Percentiles rank a stretch among this genome's conserved stretches.
Evolutionary conservation across 2,797 vertebrate species (phyloP).

Genomic region (Sebastes vulpes): DNA sequence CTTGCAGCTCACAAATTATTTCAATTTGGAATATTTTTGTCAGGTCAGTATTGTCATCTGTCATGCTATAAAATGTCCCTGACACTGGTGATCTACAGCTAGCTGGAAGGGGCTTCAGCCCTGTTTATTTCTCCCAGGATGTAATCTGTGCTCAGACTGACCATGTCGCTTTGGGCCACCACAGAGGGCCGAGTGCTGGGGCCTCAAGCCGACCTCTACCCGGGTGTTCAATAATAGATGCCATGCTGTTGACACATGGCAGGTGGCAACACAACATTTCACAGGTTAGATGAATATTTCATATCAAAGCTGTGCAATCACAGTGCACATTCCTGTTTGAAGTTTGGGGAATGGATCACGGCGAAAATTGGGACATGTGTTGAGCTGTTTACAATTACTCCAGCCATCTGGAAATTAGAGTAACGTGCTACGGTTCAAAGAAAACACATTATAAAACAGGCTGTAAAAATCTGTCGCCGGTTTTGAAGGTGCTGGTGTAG

Average conservation of each 20-base stretch:
- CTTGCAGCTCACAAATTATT: conserved; percentile 1
- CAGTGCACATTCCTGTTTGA: conserved; percentile 79
- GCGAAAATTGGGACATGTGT: conserved; percentile 79
- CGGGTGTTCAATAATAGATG: conserved; percentile 85
- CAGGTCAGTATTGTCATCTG: conserved; percentile 17
- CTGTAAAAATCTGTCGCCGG: conserved; percentile 36
- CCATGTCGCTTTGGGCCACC: conserved; percentile 60
- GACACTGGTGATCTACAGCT: conserved; percentile 5
- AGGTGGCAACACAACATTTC: conserved; percentile 86
- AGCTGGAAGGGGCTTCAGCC: conserved; percentile 19
- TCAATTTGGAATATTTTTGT: conserved; percentile 10
- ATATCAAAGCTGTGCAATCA: conserved; percentile 86
- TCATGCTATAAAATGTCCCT: neutral
- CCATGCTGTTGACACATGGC: conserved; percentile 82
- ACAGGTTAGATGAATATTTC: conserved; percentile 87
- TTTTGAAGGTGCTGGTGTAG: conserved; percentile 23
- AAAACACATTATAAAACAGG: conserved; percentile 55
- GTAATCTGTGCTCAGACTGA: conserved; percentile 60
- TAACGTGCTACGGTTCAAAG: conserved; percentile 65
- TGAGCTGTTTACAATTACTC: conserved; percentile 79
- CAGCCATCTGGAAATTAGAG: conserved; percentile 79
- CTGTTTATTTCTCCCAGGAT: conserved; percentile 49
- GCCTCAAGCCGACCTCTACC: conserved; percentile 65
- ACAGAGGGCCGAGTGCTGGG: conserved; percentile 57
- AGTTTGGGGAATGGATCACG: conserved; percentile 78